Evolutionary conservation across 2,113 vertebrate genomes (phyloP).

Genomic region (Phaethornis superciliosus): DNA sequence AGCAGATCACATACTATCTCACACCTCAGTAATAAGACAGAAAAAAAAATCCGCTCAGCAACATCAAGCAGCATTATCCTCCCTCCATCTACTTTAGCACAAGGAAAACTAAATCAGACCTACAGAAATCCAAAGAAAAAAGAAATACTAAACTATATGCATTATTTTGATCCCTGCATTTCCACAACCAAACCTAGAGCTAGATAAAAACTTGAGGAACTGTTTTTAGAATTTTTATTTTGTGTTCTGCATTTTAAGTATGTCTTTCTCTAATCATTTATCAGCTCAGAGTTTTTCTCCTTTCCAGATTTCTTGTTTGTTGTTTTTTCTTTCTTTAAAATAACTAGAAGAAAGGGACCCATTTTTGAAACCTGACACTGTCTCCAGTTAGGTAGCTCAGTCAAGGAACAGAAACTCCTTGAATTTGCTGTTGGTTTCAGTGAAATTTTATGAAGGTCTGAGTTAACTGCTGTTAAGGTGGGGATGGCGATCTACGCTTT

Average conservation of each 20-base stretch:
- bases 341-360: neutral
- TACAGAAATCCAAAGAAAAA: neutral
- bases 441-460: neutral
- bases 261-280: neutral
- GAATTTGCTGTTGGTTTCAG: neutral
- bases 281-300: neutral
- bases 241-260: neutral
- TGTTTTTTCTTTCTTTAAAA: neutral
- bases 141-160: neutral
- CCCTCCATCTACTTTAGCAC: neutral
- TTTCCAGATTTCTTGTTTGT: neutral
- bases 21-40: neutral
- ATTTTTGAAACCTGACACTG: neutral
- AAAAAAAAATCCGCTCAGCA: neutral
- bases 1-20: neutral
- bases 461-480: neutral
- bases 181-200: neutral
- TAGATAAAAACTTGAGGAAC: neutral
- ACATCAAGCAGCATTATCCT: neutral
- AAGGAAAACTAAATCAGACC: neutral
- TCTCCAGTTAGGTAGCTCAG: neutral
- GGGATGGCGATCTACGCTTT: conserved; percentile 5
- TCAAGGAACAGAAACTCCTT: neutral
- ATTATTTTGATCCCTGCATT: neutral
- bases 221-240: neutral